Base-by-base conservation (phyloP, 2,797 vertebrate genomes). In the Sebastes dallii region DNA sequence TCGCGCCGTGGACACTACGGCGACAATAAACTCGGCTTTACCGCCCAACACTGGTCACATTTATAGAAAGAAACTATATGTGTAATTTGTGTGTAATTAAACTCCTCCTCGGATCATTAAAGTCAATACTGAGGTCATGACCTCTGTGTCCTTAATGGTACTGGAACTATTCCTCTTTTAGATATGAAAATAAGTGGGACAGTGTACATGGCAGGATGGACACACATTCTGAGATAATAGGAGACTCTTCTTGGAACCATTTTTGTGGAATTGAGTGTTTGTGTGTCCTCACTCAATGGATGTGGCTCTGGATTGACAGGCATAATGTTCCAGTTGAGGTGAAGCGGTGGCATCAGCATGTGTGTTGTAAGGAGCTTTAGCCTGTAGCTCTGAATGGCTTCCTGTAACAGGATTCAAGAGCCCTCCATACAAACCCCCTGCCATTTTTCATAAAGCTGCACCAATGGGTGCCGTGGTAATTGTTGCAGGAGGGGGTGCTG, bases 401-500 rank as follows among this genome's bases (percentile, higher is more conserved):
- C 56, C 67, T 78, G 59, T 66, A 59, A 76, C 72, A 24, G 56
- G 46, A 66, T 82, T 68, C 55, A 65, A 65, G 68, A 82, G 71
- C 76, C 72, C 52, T 76, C 50, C 2, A 75, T 79, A 55, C 66
- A 66, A 80, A 11, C 59, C 67, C 74, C 29, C 74, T 60, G 71
- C 75, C 70, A 83, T 66, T 78, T 83, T 78, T 67, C 72, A 85
- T 83, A 79, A 86, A 80, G 39, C 58, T 13, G 52, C 66, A 66
- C 73, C 81, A 71, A 22, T 39, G 70, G 85, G 75, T 66, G 54
- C 60, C 39, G n/a, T 69, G 78, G 81, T 78, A 78, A 86, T 85
- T 83, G 77, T 78, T 79, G 78, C 66, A 82, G 77, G 84, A 83
- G 77, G n/a, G 71, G 70, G 69, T 75, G 80, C 39, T 30, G 32